Percentiles rank a stretch among this genome's conserved stretches.
phyloP scores from a whole-genome alignment of 2,113 vertebrate genomes.

The Neolamprologus brichardi region DNA sequence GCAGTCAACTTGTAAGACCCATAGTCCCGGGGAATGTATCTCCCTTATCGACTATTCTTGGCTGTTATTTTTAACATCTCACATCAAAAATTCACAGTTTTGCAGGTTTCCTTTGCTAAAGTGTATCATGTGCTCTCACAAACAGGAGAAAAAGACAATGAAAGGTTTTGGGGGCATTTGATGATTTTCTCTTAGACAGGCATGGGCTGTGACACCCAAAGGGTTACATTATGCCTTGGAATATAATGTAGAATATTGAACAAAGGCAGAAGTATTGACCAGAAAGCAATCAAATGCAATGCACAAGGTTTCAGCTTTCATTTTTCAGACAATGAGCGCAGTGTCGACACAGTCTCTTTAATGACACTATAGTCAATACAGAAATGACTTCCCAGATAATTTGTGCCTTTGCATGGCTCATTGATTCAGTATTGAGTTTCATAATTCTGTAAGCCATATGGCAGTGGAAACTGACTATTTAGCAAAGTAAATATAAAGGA shows the following conservation, averaged over 20 bases:
- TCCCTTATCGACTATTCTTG: slow-evolving; percentile 42
- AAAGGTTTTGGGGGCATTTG: not conserved
- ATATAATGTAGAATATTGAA: not conserved
- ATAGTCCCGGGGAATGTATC: slow-evolving; percentile 49
- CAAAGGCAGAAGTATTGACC: slow-evolving; percentile 10
- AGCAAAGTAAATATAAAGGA: not conserved
- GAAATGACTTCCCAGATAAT: slow-evolving; percentile 17
- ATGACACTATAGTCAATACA: slow-evolving; percentile 23
- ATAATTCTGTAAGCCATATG: slow-evolving; percentile 15
- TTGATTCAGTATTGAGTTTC: slow-evolving; percentile 44
- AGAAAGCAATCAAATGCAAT: not conserved
- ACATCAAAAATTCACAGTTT: slow-evolving; percentile 25
- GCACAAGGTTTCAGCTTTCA: slow-evolving; percentile 2
- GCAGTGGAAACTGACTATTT: slow-evolving; percentile 9
- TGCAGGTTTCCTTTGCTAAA: slow-evolving; percentile 4
- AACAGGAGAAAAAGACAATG: not conserved
- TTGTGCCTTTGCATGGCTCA: slow-evolving; percentile 23
- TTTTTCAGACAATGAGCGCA: slow-evolving; percentile 3
- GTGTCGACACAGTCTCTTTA: slow-evolving; percentile 27
- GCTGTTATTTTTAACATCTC: slow-evolving; percentile 56
- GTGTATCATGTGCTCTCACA: not conserved
- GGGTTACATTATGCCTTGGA: not conserved
- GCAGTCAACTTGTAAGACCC: slow-evolving; percentile 63
- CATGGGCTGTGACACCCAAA: not conserved
- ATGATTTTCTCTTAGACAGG: not conserved